These are phyloP conservation scores for Xenopus petersii DNA, from an alignment of 2,797 vertebrate species.

Conservation along the genomic window DNA sequence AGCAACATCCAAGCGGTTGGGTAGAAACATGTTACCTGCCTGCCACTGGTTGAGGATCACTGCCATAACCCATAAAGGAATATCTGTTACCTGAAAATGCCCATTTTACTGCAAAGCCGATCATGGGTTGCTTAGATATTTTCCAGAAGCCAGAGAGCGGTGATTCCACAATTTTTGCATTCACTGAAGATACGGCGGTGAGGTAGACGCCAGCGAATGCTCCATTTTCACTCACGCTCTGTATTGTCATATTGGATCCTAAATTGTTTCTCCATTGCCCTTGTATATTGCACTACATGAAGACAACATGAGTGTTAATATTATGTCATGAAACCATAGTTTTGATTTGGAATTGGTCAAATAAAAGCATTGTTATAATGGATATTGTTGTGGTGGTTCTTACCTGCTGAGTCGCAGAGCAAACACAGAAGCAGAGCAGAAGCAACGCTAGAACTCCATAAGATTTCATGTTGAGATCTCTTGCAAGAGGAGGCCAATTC, in stretches of 20 bases:
- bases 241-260: slow-evolving; percentile 50
- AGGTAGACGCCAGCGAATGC: rapidly evolving
- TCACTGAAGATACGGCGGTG: neutral
- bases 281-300: neutral
- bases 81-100: slow-evolving; percentile 38
- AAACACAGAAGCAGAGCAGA: neutral
- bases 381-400: neutral
- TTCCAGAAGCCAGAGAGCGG: neutral
- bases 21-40: too few relatives aligned
- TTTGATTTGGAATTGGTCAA: too few relatives aligned
- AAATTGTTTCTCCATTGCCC: slow-evolving; percentile 1
- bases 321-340: too few relatives aligned
- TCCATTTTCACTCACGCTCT: rapidly evolving
- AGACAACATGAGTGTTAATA: too few relatives aligned
- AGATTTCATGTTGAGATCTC: neutral
- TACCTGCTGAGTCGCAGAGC: neutral
- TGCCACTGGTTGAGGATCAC: too few relatives aligned
- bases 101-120: slow-evolving; percentile 46
- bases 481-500: neutral
- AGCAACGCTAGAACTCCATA: neutral
- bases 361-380: too few relatives aligned
- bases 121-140: neutral
- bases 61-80: too few relatives aligned
- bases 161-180: rapidly evolving
- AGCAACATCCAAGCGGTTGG: too few relatives aligned